Evolutionary conservation across 2,113 vertebrate genomes (phyloP).

Genomic region (Cettia cetti): DNA sequence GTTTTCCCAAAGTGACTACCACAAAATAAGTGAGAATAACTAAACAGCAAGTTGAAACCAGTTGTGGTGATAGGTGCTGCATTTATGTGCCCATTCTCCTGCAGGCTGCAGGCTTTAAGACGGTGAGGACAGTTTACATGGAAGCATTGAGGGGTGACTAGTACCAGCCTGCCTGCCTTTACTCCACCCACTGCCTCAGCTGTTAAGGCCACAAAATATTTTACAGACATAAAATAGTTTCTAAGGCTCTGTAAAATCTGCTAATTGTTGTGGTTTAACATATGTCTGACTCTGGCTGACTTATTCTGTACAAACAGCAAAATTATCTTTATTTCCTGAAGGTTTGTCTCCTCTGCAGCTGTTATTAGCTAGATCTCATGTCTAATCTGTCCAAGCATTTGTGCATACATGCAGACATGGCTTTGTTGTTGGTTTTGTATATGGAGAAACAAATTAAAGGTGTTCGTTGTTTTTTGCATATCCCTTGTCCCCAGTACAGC

Average conservation of each 20-base stretch:
- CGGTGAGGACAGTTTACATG: neutral
- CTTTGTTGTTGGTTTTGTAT: neutral
- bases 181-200: neutral
- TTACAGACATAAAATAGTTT: neutral
- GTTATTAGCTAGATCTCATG: neutral
- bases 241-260: neutral
- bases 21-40: neutral
- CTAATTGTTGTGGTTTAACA: neutral
- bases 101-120: neutral
- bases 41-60: accelerated
- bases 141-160: neutral
- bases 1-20: neutral
- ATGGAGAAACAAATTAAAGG: neutral
- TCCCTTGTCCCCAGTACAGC: neutral
- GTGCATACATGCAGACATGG: neutral
- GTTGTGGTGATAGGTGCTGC: neutral
- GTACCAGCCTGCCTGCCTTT: neutral
- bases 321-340: neutral
- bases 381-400: neutral
- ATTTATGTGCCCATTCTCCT: neutral
- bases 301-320: neutral
- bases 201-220: neutral
- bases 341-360: neutral
- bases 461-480: neutral
- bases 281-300: neutral